phyloP scores from a whole-genome alignment of 2,888 invertebrate genomes.

The Noctua fimbriata region DNA sequence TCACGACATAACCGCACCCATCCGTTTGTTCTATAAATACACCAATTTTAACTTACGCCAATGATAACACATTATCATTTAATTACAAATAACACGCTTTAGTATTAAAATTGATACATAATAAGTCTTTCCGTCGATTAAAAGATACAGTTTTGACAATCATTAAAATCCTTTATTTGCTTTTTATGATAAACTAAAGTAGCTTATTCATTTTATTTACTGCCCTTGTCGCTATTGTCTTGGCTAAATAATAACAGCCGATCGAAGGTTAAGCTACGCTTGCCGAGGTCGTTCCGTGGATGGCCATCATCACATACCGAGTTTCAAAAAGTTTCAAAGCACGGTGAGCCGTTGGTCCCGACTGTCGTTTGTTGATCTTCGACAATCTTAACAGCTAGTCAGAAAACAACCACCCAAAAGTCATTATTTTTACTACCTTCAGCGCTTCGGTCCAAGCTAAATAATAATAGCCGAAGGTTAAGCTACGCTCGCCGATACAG shows the following conservation, averaged over 20 bases:
- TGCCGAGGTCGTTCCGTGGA: background rate
- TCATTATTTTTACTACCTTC: too few species aligned
- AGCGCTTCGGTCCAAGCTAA: too few species aligned
- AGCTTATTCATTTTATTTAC: background rate
- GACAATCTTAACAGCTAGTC: background rate
- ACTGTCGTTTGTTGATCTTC: too few species aligned
- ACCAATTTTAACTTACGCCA: conserved; percentile 1
- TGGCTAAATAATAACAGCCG: background rate
- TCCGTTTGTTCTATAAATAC: conserved; percentile 1
- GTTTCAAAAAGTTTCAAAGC: too few species aligned
- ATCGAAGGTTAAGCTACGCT: background rate
- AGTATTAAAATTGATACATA: background rate
- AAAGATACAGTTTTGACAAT: background rate
- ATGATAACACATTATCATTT: conserved; percentile 16
- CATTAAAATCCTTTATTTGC: background rate
- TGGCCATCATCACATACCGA: too few species aligned
- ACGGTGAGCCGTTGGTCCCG: too few species aligned
- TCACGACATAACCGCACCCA: conserved; percentile 14
- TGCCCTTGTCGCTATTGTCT: background rate
- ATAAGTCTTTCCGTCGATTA: background rate
- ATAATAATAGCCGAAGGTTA: too few species aligned
- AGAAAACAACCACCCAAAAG: too few species aligned
- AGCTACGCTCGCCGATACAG: too few species aligned
- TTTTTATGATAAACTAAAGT: background rate
- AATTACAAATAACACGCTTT: background rate